Evolutionary conservation across 2,113 vertebrate species (phyloP), one percentile per base, ranked within the genome.

Genomic region (Ia io): DNA sequence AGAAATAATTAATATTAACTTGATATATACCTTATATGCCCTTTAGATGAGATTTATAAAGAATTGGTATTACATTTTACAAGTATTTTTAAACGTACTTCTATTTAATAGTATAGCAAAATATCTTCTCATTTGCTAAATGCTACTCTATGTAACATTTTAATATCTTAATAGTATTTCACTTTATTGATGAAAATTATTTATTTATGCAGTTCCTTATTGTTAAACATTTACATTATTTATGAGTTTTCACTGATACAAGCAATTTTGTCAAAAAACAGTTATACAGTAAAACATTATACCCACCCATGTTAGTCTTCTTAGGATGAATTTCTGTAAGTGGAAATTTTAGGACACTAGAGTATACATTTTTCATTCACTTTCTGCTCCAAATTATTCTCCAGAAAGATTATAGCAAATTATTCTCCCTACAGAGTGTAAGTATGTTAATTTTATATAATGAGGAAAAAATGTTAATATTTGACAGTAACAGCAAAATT

Each of bases 101-200:
- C 47, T 77, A 53, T 28, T 91, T 77, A 85, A 71, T 83, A 88
- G 3, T 47, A 13, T 88, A 88, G 80, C 3, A 67, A 84, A 94
- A 71, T 79, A 25, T 67, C 10, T 69, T 83, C 16, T n/a, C 16
- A 23, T 77, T 47, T 87, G 79, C 91, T 88, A 85, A 91, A 32
- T 44, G 17, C 70, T 59, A 53, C 23, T 77, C 17, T 53, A 53
- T 2, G 67, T 84, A 47, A 47, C 22, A 86, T 61, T 93, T 88
- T 86, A 82, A 77, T 82, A 85, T 8, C 16, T 90, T 88, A 2
- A 37, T 80, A 65, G 9, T 35, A 90, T 91, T 93, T 95, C 9
- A 86, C 13, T 92, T 95, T 86, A 69, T 83, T 28, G 20, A 44
- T 69, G 6, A 93, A 95, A 82, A 84, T 69, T 65, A 83, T 71